phyloP scores from a whole-genome alignment of 2,797 vertebrate genomes.

The Acomys russatus region DNA sequence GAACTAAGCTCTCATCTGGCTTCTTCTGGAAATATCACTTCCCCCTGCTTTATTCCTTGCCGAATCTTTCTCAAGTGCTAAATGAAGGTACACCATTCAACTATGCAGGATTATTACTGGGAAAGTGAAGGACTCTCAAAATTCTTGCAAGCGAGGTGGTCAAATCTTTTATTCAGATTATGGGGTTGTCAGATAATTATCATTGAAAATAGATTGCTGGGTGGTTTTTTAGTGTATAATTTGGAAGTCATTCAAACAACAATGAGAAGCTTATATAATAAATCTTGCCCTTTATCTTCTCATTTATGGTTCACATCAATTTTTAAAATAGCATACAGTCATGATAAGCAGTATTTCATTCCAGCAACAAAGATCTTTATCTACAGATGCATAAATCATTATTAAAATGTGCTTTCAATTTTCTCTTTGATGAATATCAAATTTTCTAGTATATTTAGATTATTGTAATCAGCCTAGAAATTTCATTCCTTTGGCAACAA shows the following conservation, averaged over 20 bases:
- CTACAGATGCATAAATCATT: neutral
- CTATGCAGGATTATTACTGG: neutral
- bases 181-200: conserved; percentile 27
- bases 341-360: conserved; percentile 34
- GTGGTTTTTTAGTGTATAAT: conserved; percentile 1
- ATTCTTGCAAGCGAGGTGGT: conserved; percentile 1
- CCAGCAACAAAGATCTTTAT: conserved; percentile 28
- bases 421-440: conserved; percentile 49
- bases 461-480: conserved; percentile 18
- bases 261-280: conserved; percentile 36
- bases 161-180: conserved; percentile 36
- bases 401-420: conserved; percentile 59
- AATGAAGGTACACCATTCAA: neutral
- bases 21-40: neutral
- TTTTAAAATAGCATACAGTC: conserved; percentile 44
- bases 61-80: neutral
- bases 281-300: conserved; percentile 49
- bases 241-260: conserved; percentile 66
- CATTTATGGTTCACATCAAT: conserved; percentile 58
- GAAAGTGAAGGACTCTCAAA: conserved; percentile 46
- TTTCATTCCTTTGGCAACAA: conserved; percentile 28
- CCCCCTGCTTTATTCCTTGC: neutral
- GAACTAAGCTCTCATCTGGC: neutral
- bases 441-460: conserved; percentile 45
- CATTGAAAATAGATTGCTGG: conserved; percentile 51